These are phyloP conservation scores for Agrypnus murinus DNA, from an alignment of 2,888 invertebrate species.

Conservation along the genomic window DNA sequence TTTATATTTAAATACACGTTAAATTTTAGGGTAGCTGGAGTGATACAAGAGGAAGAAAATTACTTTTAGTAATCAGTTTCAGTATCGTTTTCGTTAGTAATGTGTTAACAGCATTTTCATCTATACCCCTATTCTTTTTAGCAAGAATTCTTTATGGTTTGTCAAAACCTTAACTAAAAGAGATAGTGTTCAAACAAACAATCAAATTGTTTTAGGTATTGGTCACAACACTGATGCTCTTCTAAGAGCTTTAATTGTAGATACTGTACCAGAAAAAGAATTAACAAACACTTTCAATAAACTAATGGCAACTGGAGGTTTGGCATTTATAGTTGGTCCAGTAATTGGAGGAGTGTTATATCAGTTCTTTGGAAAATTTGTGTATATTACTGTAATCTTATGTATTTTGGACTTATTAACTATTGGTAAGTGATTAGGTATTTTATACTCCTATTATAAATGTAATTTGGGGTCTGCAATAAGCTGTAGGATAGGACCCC, in stretches of 20 bases:
- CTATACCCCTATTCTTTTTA: constrained; percentile 71
- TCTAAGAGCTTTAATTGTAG: constrained; percentile 76
- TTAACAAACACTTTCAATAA: constrained; percentile 76
- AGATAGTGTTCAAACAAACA: too few relatives aligned
- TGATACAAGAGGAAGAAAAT: constrained; percentile 75
- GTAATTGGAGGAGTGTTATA: constrained; percentile 77
- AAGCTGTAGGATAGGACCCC: too few relatives aligned
- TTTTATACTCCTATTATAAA: not conserved
- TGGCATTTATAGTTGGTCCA: constrained; percentile 81
- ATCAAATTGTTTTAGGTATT: constrained; percentile 75
- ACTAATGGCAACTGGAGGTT: constrained; percentile 78
- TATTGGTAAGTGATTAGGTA: constrained; percentile 56
- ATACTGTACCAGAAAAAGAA: constrained; percentile 72
- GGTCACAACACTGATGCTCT: constrained; percentile 81
- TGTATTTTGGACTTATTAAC: constrained; percentile 73
- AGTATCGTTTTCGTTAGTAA: constrained; percentile 73
- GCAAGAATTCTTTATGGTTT: constrained; percentile 73
- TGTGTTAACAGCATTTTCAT: constrained; percentile 70
- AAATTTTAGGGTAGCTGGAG: constrained; percentile 76
- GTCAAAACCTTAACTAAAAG: constrained; percentile 28
- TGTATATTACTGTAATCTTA: constrained; percentile 69
- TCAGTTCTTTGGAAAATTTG: constrained; percentile 73
- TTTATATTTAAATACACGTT: not conserved
- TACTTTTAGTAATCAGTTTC: constrained; percentile 71
- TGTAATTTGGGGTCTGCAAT: too few relatives aligned